phyloP scores from a whole-genome alignment of 2,888 invertebrate species.

The Agrochola lychnidis region DNA sequence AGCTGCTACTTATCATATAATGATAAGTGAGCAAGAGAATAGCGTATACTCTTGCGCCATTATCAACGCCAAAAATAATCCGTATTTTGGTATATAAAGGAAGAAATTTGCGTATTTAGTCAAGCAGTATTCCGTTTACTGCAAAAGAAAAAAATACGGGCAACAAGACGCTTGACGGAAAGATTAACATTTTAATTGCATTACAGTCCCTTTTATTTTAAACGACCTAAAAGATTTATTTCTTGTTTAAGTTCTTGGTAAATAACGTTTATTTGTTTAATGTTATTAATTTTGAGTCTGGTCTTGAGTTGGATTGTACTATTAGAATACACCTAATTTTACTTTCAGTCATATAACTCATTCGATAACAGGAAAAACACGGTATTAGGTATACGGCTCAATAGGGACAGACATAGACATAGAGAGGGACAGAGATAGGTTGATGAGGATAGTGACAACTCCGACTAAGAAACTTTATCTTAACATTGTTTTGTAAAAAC shows the following conservation, averaged over 20 bases:
- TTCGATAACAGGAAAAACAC: not conserved
- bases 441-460: not conserved
- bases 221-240: slow-evolving; percentile 31
- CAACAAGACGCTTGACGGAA: slow-evolving; percentile 19
- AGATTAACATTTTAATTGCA: slow-evolving; percentile 38
- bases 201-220: slow-evolving; percentile 35
- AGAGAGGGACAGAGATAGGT: too few species aligned
- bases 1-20: not conserved
- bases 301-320: not conserved
- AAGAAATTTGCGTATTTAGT: not conserved
- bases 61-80: not conserved
- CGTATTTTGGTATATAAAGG: not conserved
- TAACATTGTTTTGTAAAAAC: not conserved
- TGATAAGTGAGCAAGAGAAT: not conserved
- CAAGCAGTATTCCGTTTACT: slow-evolving; percentile 3
- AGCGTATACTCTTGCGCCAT: too few species aligned
- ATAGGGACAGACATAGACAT: too few species aligned
- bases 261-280: slow-evolving; percentile 25
- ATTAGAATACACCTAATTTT: too few species aligned
- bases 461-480: not conserved
- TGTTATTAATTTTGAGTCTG: slow-evolving; percentile 6
- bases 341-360: not conserved
- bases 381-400: not conserved
- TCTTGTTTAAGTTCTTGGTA: slow-evolving; percentile 17
- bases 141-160: slow-evolving; percentile 36